A percentile compares a stretch with the other conserved stretches of the same genome.
Conservation (phyloP, 1,140 invertebrate genomes). For the Pomacea maculata region DNA sequence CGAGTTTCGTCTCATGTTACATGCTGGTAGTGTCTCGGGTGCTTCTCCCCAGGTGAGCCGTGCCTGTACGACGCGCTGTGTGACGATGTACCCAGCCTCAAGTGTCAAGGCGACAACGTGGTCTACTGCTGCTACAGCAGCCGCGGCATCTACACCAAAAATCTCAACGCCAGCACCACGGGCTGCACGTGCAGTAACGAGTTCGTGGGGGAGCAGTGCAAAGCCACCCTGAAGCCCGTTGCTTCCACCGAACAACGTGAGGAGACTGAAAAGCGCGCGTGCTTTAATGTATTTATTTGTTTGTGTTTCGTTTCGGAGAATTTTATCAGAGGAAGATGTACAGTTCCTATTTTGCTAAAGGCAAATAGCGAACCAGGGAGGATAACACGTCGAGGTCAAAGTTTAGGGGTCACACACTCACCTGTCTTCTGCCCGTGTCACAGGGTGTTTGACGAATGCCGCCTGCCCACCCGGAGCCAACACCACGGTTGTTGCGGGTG, state of each 20-base stretch:
- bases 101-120: not conserved
- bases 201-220: not conserved
- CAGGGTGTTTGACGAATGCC: too few relatives aligned
- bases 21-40: not conserved
- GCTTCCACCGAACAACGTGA: not conserved
- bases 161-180: not conserved
- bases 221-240: not conserved
- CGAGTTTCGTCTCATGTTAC: not conserved
- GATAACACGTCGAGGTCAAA: too few relatives aligned
- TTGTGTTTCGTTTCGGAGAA: too few relatives aligned
- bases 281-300: not conserved
- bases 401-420: too few relatives aligned
- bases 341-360: too few relatives aligned
- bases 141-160: constrained; percentile 4
- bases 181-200: constrained; percentile 11
- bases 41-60: not conserved
- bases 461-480: too few relatives aligned
- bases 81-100: not conserved
- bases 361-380: too few relatives aligned
- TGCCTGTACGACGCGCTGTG: constrained; percentile 1
- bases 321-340: too few relatives aligned
- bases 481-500: too few relatives aligned
- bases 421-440: too few relatives aligned
- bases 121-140: constrained; percentile 14
- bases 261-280: not conserved